Evolutionary conservation across 1,140 invertebrate genomes (phyloP).

Genomic region (Leptopilina boulardi): DNA sequence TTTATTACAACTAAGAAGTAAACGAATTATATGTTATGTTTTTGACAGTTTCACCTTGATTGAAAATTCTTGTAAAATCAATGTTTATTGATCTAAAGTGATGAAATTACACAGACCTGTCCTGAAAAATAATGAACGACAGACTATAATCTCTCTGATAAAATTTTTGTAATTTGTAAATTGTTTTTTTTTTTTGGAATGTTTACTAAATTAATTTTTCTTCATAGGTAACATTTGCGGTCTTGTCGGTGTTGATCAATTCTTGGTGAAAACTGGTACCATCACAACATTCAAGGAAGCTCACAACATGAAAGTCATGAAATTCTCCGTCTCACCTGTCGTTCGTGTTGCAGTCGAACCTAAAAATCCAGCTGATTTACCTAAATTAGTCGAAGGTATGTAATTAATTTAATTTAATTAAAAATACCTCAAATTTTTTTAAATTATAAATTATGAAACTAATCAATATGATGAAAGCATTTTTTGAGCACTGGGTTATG

Average conservation of each 20-base stretch:
- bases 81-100: conserved; percentile 53
- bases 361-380: conserved; percentile 99
- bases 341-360: conserved; percentile 99
- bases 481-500: conserved; percentile 74
- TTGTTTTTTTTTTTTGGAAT: neutral
- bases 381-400: conserved; percentile 96
- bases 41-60: too few species aligned
- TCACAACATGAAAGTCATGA: conserved; percentile 99
- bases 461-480: conserved; percentile 64
- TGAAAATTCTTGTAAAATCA: too few species aligned
- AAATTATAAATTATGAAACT: conserved; percentile 26
- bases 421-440: neutral
- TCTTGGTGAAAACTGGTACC: conserved; percentile 99
- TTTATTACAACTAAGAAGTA: too few species aligned
- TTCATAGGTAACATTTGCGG: conserved; percentile 94
- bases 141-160: conserved; percentile 62
- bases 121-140: conserved; percentile 52
- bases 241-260: conserved; percentile 99
- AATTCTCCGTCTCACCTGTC: conserved; percentile 99
- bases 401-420: neutral
- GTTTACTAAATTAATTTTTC: conserved; percentile 32
- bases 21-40: too few species aligned
- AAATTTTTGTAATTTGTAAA: conserved; percentile 9
- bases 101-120: conserved; percentile 71
- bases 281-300: conserved; percentile 99